Conservation (phyloP, 2,797 vertebrate species). For the Gallinago nigripennis region DNA sequence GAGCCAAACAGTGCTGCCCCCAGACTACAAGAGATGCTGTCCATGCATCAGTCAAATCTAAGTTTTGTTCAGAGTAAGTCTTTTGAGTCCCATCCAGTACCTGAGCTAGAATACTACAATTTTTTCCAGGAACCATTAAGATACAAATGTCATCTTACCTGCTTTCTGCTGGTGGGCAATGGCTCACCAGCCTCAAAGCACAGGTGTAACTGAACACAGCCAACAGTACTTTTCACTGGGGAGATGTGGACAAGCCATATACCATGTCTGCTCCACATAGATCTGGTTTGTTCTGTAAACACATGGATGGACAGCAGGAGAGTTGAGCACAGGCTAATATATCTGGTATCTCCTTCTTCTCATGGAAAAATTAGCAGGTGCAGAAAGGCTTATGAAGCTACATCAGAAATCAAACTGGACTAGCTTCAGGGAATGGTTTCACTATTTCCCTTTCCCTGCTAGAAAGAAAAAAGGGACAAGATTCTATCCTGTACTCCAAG, state of each 20-base stretch:
- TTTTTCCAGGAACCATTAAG: neutral
- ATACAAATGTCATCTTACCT: neutral
- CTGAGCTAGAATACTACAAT: neutral
- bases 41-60: neutral
- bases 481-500: neutral
- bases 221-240: neutral
- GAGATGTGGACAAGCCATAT: neutral
- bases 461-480: neutral
- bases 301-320: neutral
- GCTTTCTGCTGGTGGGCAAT: neutral
- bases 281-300: neutral
- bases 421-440: neutral
- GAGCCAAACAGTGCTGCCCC: rapidly evolving
- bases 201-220: neutral
- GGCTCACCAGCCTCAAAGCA: neutral
- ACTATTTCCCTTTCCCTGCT: neutral
- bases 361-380: neutral
- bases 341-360: neutral
- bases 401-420: neutral
- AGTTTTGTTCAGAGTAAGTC: neutral
- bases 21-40: neutral
- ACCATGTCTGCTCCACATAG: rapidly evolving
- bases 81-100: neutral
- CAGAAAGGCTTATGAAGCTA: neutral
- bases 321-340: neutral